These are phyloP conservation scores for Nomada fabriciana DNA, from an alignment of 2,888 invertebrate species.

Conservation along the genomic window DNA sequence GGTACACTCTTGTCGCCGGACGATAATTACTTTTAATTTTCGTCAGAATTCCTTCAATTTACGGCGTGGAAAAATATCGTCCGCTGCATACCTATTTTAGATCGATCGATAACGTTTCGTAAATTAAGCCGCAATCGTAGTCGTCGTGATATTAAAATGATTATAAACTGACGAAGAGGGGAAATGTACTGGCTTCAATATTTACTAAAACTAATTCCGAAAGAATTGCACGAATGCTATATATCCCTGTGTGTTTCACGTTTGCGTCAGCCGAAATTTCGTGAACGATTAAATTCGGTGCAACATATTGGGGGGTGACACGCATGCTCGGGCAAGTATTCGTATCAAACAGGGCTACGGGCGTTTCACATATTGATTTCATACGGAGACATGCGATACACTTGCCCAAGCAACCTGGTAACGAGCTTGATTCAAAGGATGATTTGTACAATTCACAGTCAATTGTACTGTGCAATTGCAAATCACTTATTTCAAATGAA, in stretches of 20 bases:
- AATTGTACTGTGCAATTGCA: slow-evolving; percentile 25
- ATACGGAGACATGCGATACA: slow-evolving; percentile 32
- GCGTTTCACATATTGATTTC: slow-evolving; percentile 55
- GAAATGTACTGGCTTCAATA: neutral
- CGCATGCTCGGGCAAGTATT: slow-evolving; percentile 13
- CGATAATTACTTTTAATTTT: slow-evolving; percentile 12
- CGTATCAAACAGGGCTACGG: slow-evolving; percentile 18
- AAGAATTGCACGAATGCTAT: slow-evolving; percentile 28
- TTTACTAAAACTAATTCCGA: neutral
- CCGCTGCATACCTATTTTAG: neutral
- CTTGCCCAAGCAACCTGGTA: slow-evolving; percentile 22
- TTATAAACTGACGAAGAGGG: neutral
- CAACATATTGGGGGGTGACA: slow-evolving; percentile 28
- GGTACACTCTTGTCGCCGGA: neutral
- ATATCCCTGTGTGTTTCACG: neutral
- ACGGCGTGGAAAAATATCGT: neutral
- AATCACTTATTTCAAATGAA: slow-evolving; percentile 43
- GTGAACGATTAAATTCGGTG: slow-evolving; percentile 55
- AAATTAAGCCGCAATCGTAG: neutral
- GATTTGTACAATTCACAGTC: slow-evolving; percentile 51
- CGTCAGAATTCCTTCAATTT: neutral
- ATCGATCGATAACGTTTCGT: neutral
- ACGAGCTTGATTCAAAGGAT: slow-evolving; percentile 57
- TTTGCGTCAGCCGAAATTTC: slow-evolving; percentile 34
- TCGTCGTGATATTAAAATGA: neutral